Conservation (phyloP, 1,140 invertebrate species). For the Tribolium madens region DNA sequence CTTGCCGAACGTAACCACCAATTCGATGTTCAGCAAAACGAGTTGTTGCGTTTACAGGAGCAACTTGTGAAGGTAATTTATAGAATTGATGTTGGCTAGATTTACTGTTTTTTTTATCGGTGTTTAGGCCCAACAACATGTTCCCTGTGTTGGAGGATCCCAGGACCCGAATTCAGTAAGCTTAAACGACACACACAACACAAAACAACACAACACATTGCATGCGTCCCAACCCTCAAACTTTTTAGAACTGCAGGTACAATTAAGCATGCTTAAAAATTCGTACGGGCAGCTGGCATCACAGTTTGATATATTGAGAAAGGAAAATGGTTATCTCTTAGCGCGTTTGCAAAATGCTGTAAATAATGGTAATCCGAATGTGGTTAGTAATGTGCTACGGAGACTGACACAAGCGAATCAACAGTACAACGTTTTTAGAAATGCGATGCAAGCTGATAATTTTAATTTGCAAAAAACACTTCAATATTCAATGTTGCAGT, state of each 20-base stretch:
- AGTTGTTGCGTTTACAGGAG: slow-evolving; percentile 31
- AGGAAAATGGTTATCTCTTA: neutral
- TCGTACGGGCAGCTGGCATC: neutral
- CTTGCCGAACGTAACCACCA: slow-evolving; percentile 39
- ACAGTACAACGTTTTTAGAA: neutral
- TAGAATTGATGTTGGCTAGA: too few relatives aligned
- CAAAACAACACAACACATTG: slow-evolving; percentile 2
- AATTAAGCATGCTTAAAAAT: slow-evolving; percentile 20
- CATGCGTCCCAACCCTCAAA: slow-evolving; percentile 4
- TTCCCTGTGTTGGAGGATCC: neutral
- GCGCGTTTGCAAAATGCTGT: neutral
- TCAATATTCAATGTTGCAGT: slow-evolving; percentile 11
- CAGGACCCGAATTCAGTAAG: slow-evolving; percentile 36
- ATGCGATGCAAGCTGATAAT: neutral
- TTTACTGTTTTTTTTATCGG: neutral
- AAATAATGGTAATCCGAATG: neutral
- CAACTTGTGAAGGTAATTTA: slow-evolving; percentile 40
- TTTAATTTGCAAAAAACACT: slow-evolving; percentile 23
- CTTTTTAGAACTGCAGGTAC: slow-evolving; percentile 18
- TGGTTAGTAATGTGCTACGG: neutral
- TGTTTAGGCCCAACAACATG: slow-evolving; percentile 5
- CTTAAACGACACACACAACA: slow-evolving; percentile 41
- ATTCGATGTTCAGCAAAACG: slow-evolving; percentile 25
- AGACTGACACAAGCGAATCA: neutral
- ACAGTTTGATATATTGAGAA: neutral